Conservation (phyloP, 2,113 vertebrate genomes). For the Xyrauchen texanus region DNA sequence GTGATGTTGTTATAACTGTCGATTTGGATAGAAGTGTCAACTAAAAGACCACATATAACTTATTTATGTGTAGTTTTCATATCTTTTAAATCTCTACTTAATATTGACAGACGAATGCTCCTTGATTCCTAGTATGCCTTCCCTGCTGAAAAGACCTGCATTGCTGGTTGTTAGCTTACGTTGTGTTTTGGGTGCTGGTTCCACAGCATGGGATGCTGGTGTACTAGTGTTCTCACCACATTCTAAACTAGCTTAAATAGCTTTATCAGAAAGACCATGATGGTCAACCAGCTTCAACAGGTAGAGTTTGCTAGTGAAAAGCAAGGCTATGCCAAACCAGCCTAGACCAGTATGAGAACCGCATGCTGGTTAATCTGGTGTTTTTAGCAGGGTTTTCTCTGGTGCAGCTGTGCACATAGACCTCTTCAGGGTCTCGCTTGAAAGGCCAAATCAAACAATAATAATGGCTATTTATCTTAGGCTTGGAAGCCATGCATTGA, state of each 20-base stretch:
- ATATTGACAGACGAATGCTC: not conserved
- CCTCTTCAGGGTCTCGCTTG: constrained; percentile 2
- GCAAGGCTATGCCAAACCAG: no score
- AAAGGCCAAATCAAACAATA: constrained; percentile 60
- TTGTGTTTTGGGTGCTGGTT: no score
- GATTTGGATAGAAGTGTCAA: not conserved
- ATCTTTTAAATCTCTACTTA: not conserved
- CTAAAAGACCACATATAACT: not conserved
- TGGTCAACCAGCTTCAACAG: no score
- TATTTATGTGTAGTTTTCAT: not conserved
- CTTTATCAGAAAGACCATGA: no score
- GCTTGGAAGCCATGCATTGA: constrained; percentile 58
- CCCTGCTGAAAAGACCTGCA: no score
- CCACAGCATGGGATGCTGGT: no score
- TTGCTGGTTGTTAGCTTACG: no score
- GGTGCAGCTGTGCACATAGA: constrained; percentile 29
- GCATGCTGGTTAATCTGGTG: no score
- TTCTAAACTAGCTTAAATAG: no score
- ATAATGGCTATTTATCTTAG: constrained; percentile 59
- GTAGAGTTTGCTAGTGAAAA: no score
- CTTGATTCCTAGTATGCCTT: not conserved
- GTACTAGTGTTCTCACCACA: no score
- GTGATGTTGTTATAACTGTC: not conserved
- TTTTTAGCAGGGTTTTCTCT: not conserved
- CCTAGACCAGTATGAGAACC: no score